Conservation (phyloP, 1,140 invertebrate species). For the Maniola jurtina region DNA sequence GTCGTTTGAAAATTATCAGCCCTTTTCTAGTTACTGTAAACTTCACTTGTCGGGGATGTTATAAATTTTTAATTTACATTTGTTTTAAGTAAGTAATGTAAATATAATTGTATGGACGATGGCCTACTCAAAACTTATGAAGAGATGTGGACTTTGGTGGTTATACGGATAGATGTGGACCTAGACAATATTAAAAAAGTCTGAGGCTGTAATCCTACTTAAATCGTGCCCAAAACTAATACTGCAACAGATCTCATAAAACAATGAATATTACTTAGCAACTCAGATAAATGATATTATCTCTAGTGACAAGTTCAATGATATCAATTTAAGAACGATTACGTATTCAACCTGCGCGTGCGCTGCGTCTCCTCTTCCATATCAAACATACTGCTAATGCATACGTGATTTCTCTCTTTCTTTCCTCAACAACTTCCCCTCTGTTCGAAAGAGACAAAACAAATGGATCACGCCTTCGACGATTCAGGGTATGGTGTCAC, state of each 20-base stretch:
- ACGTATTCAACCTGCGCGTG: conserved; percentile 59
- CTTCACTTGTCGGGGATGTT: too few relatives aligned
- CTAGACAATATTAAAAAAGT: too few relatives aligned
- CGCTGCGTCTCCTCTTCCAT: conserved; percentile 54
- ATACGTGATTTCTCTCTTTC: conserved; percentile 41
- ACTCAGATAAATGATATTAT: conserved; percentile 48
- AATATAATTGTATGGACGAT: too few relatives aligned
- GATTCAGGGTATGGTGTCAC: conserved; percentile 75
- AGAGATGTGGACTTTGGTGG: too few relatives aligned
- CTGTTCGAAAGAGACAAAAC: conserved; percentile 40
- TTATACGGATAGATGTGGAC: too few relatives aligned
- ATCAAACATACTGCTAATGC: conserved; percentile 54
- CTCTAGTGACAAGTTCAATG: conserved; percentile 69
- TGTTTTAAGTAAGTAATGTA: too few relatives aligned
- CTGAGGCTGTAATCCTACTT: too few relatives aligned
- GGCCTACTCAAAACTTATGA: too few relatives aligned
- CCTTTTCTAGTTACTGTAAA: too few relatives aligned
- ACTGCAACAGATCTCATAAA: not conserved
- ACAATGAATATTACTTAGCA: not conserved
- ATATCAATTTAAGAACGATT: conserved; percentile 57
- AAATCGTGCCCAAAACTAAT: too few relatives aligned
- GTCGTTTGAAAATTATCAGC: too few relatives aligned
- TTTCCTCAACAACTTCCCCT: conserved; percentile 25
- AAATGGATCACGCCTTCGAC: conserved; percentile 56
- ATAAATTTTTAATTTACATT: too few relatives aligned